Conservation (phyloP, 2,113 vertebrate genomes). For the Promerops cafer region DNA sequence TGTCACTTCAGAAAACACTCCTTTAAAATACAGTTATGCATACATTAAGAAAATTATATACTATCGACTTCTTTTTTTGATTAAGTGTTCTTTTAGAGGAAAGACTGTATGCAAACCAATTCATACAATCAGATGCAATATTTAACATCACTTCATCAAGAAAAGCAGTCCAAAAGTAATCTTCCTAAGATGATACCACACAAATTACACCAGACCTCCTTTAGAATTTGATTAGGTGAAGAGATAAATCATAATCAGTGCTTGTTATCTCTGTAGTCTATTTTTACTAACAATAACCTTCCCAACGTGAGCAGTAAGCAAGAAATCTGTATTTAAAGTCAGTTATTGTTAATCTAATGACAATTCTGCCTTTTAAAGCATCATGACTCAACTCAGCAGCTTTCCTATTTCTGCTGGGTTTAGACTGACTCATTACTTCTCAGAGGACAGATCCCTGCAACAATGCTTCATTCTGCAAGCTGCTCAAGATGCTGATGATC, state of each 20-base stretch:
- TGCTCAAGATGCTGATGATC: not conserved
- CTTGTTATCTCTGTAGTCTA: not conserved
- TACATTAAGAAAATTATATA: not conserved
- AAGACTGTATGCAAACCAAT: not conserved
- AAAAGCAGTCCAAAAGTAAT: not conserved
- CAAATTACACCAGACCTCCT: not conserved
- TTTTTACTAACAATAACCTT: slow-evolving; percentile 17
- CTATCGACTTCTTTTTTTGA: not conserved
- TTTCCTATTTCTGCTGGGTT: not conserved
- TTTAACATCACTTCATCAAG: not conserved
- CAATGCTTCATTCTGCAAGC: not conserved
- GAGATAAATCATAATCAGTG: not conserved
- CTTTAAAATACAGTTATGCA: not conserved
- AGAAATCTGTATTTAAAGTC: not conserved
- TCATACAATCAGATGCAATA: not conserved
- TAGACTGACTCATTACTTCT: not conserved
- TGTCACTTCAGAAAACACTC: not conserved
- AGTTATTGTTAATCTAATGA: not conserved
- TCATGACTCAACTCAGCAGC: not conserved
- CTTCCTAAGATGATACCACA: not conserved
- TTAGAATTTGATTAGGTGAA: not conserved
- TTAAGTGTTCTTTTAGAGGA: not conserved
- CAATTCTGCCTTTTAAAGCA: not conserved
- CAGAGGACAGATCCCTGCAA: not conserved
- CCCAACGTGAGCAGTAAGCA: not conserved